These are phyloP conservation scores for Yponomeuta plumbellus DNA, from an alignment of 2,888 invertebrate species.

Conservation along the genomic window DNA sequence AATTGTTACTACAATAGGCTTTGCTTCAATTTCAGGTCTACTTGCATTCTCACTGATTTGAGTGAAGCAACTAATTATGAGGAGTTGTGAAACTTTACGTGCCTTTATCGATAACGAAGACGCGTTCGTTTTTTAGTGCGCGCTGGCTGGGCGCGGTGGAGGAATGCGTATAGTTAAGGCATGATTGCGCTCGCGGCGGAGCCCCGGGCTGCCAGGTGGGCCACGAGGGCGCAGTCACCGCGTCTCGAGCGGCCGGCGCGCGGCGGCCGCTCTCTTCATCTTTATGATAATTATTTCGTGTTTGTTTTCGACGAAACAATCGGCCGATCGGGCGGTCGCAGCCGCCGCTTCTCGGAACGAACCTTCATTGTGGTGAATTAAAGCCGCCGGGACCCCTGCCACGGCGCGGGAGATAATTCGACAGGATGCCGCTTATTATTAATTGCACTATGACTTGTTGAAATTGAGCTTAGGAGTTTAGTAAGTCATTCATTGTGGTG, in stretches of 20 bases:
- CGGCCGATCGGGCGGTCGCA: constrained; percentile 60
- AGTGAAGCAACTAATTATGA: background rate
- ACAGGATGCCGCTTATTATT: constrained; percentile 77
- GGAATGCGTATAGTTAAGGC: constrained; percentile 12
- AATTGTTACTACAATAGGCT: background rate
- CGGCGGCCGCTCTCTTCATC: constrained; percentile 73
- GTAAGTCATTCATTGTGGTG: constrained; percentile 73
- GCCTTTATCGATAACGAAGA: background rate
- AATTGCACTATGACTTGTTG: constrained; percentile 78
- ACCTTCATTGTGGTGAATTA: constrained; percentile 76
- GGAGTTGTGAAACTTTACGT: background rate
- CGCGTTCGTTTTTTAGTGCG: background rate
- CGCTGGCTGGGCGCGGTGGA: background rate
- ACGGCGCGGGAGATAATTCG: constrained; percentile 73
- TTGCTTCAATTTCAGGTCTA: background rate
- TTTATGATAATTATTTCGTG: constrained; percentile 77
- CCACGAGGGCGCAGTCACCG: constrained; percentile 46
- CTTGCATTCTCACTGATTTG: constrained; percentile 3
- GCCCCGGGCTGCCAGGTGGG: constrained; percentile 62
- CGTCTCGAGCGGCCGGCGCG: constrained; percentile 56
- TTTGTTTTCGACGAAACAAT: constrained; percentile 75
- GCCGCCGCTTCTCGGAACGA: constrained; percentile 71
- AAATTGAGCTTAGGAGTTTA: constrained; percentile 70
- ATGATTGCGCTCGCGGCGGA: constrained; percentile 15
- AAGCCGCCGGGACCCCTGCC: constrained; percentile 75